Conservation (phyloP, 2,888 invertebrate genomes). For the Mythimna pallens region DNA sequence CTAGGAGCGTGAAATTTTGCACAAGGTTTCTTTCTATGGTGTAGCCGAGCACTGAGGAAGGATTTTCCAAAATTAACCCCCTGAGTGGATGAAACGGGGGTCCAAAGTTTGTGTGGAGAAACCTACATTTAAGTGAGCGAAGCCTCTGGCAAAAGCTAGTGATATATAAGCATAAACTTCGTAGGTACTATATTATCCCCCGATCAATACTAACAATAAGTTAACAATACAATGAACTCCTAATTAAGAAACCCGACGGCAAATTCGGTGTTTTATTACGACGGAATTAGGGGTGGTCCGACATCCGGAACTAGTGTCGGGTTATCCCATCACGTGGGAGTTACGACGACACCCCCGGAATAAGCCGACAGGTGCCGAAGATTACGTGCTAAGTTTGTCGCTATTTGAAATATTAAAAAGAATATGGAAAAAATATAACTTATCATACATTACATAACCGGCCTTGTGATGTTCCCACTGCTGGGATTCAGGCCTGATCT, state of each 20-base stretch:
- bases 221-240: constrained; percentile 40
- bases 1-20: too few relatives aligned
- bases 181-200: neutral
- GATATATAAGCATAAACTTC: too few relatives aligned
- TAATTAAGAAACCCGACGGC: constrained; percentile 59
- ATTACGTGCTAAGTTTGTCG: constrained; percentile 52
- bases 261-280: constrained; percentile 63
- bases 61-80: too few relatives aligned
- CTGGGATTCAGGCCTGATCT: too few relatives aligned
- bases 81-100: too few relatives aligned
- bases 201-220: constrained; percentile 38
- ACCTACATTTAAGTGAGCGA: too few relatives aligned
- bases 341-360: constrained; percentile 31
- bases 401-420: constrained; percentile 25
- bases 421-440: neutral
- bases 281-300: constrained; percentile 63
- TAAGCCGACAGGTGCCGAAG: constrained; percentile 51
- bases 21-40: neutral
- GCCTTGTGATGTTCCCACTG: too few relatives aligned
- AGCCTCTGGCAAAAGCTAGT: too few relatives aligned
- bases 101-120: too few relatives aligned
- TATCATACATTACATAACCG: neutral
- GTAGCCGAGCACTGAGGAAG: neutral
- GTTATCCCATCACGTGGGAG: constrained; percentile 46
- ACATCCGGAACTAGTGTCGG: constrained; percentile 57